These are phyloP conservation scores for Megaleporinus macrocephalus DNA, from an alignment of 2,113 vertebrate species.

Conservation along the genomic window DNA sequence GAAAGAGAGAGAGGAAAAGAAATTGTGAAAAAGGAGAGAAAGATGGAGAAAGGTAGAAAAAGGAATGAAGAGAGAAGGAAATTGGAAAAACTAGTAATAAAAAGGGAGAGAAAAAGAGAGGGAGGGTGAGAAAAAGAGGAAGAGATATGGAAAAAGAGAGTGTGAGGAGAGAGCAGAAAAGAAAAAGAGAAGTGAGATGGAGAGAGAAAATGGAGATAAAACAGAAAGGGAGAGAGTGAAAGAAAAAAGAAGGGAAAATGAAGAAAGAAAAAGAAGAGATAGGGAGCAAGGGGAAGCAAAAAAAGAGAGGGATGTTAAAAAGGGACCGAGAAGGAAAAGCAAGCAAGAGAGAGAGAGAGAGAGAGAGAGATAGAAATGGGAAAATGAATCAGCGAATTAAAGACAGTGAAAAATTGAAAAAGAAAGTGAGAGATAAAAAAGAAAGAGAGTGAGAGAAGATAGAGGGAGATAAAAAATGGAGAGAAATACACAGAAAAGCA, in stretches of 20 bases:
- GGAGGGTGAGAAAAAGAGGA: background rate
- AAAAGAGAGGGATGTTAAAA: background rate
- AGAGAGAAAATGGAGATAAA: background rate
- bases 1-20: background rate
- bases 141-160: background rate
- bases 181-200: too few relatives aligned
- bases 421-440: background rate
- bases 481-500: background rate
- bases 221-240: background rate
- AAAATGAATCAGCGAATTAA: too few relatives aligned
- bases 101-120: background rate
- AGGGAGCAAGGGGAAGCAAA: background rate
- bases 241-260: background rate
- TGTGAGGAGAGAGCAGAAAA: too few relatives aligned
- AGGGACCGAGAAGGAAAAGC: too few relatives aligned
- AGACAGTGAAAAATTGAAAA: too few relatives aligned
- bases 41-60: background rate
- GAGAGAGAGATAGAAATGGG: constrained; percentile 5
- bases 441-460: too few relatives aligned
- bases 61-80: too few relatives aligned
- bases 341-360: background rate
- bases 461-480: background rate
- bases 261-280: background rate
- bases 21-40: background rate
- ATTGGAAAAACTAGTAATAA: too few relatives aligned